Percentiles rank a stretch among this genome's conserved stretches.
phyloP scores from a whole-genome alignment of 2,888 invertebrate species.

The Acanthosepion pharaonis region DNA sequence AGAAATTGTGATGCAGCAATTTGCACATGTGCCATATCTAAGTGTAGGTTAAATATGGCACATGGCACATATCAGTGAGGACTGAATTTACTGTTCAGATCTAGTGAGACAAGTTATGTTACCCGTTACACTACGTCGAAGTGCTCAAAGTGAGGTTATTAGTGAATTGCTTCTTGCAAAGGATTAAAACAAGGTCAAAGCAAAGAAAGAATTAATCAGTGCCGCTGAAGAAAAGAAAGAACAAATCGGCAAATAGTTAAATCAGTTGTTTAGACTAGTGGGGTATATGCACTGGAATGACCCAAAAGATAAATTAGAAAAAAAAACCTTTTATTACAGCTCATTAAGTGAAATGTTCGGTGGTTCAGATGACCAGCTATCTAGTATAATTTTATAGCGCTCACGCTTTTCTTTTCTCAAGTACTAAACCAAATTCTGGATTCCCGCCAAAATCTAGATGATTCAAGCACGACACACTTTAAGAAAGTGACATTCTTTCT shows the following conservation, averaged over 20 bases:
- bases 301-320: background rate
- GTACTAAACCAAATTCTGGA: background rate
- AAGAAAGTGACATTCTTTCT: background rate
- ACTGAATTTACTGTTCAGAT: too few species aligned
- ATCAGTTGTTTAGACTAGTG: background rate
- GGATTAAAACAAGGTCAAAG: background rate
- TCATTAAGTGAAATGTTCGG: background rate
- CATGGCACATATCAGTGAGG: background rate
- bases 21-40: too few species aligned
- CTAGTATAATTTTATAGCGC: background rate
- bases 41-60: too few species aligned
- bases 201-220: background rate
- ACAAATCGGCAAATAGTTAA: background rate
- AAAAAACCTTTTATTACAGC: conserved; percentile 11
- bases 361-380: background rate
- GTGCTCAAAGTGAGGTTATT: too few species aligned
- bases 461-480: background rate
- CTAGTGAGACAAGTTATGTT: too few species aligned
- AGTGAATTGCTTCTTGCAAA: background rate
- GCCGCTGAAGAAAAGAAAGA: background rate
- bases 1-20: too few species aligned
- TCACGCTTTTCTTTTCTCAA: background rate
- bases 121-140: too few species aligned
- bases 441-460: background rate
- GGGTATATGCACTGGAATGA: background rate